Evolutionary conservation across 2,113 vertebrate species (phyloP).

Genomic region (Passer montanus): DNA sequence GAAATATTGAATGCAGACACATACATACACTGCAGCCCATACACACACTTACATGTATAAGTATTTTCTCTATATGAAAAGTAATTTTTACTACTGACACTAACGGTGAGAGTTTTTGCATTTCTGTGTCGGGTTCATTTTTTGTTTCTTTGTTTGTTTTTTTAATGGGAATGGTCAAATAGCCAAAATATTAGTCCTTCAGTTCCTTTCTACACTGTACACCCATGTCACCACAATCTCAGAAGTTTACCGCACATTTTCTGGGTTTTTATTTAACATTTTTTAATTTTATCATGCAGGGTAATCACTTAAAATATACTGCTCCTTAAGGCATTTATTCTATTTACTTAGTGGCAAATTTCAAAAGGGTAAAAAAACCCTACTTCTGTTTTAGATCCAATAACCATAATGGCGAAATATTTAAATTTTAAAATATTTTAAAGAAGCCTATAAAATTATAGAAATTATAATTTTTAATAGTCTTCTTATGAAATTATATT

Average conservation of each 20-base stretch:
- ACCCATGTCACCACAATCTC: accelerated
- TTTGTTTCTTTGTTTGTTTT: not conserved
- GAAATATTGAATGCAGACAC: not conserved
- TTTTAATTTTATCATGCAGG: not conserved
- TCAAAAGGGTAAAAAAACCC: accelerated
- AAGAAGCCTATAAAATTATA: not conserved
- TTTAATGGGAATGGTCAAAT: not conserved
- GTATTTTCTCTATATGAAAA: not conserved
- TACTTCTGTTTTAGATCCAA: not conserved
- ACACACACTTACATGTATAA: not conserved
- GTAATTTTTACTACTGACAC: not conserved
- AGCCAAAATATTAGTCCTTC: not conserved
- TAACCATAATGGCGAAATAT: not conserved
- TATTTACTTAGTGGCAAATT: not conserved
- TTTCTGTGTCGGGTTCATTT: not conserved
- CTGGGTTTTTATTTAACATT: not conserved
- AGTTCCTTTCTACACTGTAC: not conserved
- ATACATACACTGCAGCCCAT: not conserved
- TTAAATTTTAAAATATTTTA: not conserved
- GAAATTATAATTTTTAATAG: not conserved
- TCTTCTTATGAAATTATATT: not conserved
- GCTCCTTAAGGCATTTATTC: not conserved
- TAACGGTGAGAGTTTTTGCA: not conserved
- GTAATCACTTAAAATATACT: not conserved
- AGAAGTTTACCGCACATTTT: not conserved